phyloP scores from a whole-genome alignment of 1,140 invertebrate species.

The Belonocnema kinseyi region DNA sequence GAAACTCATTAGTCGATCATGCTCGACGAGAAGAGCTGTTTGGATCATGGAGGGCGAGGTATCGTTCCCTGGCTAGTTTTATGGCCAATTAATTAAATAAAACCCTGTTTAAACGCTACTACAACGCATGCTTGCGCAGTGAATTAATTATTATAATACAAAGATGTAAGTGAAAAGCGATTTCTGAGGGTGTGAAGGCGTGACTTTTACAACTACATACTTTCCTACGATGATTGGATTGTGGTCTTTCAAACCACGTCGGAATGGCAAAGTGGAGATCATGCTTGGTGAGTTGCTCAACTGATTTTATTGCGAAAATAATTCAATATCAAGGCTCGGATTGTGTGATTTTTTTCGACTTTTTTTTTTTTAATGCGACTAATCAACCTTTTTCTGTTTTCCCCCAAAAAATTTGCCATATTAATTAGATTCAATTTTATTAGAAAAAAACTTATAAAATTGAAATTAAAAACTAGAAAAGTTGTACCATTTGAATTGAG shows the following conservation, averaged over 20 bases:
- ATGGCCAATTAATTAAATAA: constrained; percentile 4
- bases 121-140: neutral
- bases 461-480: too few species aligned
- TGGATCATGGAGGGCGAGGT: neutral
- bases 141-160: neutral
- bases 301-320: neutral
- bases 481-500: too few species aligned
- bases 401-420: too few species aligned
- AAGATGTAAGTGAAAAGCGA: neutral
- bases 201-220: constrained; percentile 14
- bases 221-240: constrained; percentile 72
- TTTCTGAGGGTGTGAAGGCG: neutral
- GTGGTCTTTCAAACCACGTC: constrained; percentile 75
- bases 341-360: too few species aligned
- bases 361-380: too few species aligned
- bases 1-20: neutral
- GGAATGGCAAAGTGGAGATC: constrained; percentile 76
- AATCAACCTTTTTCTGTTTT: too few species aligned
- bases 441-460: too few species aligned
- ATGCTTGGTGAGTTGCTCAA: constrained; percentile 74
- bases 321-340: too few species aligned
- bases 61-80: neutral
- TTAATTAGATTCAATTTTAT: too few species aligned
- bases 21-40: too few species aligned
- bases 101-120: neutral